Evolutionary conservation across 2,888 invertebrate genomes (phyloP), one percentile per base, ranked within the genome.

Genomic region (Cecidostiba fungosa): DNA sequence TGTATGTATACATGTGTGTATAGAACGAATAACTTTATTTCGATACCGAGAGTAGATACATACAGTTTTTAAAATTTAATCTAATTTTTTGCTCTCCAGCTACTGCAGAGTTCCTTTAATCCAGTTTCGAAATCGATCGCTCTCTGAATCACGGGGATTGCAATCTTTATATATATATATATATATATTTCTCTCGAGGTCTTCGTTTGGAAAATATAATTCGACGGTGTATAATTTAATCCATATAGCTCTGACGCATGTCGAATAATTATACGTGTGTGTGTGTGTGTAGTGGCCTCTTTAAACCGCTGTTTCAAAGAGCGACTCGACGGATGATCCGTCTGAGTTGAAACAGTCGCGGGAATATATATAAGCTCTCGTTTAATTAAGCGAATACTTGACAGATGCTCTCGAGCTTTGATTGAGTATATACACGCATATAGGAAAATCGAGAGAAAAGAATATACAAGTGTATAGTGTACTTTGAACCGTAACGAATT

Each of bases 291-390:
- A 73, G 23, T 73, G 43, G 23, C 3, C 73, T 50, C 14, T 74
- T 29, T 19, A 50, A 59, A 26, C 19, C 19, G 73, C 1, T 3
- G 47, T 29, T 47, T 74, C 29, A 74, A 47, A n/a, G 54, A 69
- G 69, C 69, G 8, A 32, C 29, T 39, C 32, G 39, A 72, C 23
- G 14, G 39, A 73, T 73, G 26, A 74, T 74, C 47, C 74, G 19
- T 74, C 74, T 74, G 74, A 74, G 74, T 26, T 23, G 26, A 47
- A 74, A 74, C 74, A 74, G 74, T 74, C 29, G 54, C 50, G 50
- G 2, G 50, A 23, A 47, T 29, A 32, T 19, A 14, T 36, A 3
- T n/a, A n/a, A n/a, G n/a, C 6, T 50, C 50, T 26, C 23, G 47
- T 26, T 50, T 74, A 74, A 74, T 74, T 29, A 74, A 43, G 26